A percentile compares a stretch with the other conserved stretches of the same genome.
These are phyloP conservation scores for Danio choprae DNA, from an alignment of 2,797 vertebrate species.

Conservation along the genomic window DNA sequence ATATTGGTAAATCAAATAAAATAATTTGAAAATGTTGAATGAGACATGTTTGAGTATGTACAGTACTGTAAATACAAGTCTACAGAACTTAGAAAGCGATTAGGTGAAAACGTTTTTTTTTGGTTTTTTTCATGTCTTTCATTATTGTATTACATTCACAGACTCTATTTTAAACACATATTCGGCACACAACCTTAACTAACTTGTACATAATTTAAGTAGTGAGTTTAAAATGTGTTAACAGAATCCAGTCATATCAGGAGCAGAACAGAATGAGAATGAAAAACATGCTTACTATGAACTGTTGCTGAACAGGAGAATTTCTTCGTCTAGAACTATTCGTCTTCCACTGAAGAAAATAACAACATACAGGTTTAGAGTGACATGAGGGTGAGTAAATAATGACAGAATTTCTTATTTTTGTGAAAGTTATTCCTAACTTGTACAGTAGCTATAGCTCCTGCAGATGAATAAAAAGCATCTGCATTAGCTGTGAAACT, in stretches of 20 bases:
- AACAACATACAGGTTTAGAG: background rate
- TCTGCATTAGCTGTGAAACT: slow-evolving; percentile 25
- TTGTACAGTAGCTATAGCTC: slow-evolving; percentile 28
- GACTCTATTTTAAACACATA: background rate
- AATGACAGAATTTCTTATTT: slow-evolving; percentile 3
- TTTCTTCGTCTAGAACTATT: background rate
- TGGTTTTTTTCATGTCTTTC: too few relatives aligned
- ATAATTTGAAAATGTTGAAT: too few relatives aligned
- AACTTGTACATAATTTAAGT: background rate
- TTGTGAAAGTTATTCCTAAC: background rate
- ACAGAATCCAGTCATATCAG: background rate
- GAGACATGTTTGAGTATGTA: too few relatives aligned
- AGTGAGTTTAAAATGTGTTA: background rate
- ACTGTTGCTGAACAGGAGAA: background rate
- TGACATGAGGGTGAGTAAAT: background rate
- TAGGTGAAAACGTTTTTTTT: too few relatives aligned
- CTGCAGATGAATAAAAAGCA: slow-evolving; percentile 20
- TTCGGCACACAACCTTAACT: background rate
- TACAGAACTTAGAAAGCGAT: too few relatives aligned
- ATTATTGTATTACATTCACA: background rate
- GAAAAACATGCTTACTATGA: background rate
- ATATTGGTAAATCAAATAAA: too few relatives aligned
- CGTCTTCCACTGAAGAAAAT: background rate
- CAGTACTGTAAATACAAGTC: too few relatives aligned
- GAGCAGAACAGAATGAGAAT: background rate